phyloP scores from a whole-genome alignment of 2,888 invertebrate genomes.

The Entomobrya proxima region DNA sequence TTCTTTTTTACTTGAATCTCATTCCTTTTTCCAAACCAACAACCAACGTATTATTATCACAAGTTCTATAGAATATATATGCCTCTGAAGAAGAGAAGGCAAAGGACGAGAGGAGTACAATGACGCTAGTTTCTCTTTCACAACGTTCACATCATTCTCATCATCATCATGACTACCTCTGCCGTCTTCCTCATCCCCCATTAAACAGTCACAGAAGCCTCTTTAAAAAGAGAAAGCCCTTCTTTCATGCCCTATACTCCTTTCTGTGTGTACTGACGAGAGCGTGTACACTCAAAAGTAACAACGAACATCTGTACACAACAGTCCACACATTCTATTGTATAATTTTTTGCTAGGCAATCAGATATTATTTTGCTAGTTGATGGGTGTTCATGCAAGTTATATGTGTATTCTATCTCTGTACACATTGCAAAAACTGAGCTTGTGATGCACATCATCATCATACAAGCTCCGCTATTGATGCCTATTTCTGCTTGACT shows the following conservation, averaged over 20 bases:
- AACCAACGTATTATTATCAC: background rate
- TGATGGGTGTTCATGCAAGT: conserved; percentile 47
- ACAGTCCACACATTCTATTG: background rate
- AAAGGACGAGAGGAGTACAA: background rate
- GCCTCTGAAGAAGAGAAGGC: conserved; percentile 7
- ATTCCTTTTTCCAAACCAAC: background rate
- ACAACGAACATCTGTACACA: background rate
- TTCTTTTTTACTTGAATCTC: conserved; percentile 3
- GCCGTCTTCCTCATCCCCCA: conserved; percentile 37
- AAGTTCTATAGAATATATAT: conserved; percentile 12
- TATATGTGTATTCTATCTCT: background rate
- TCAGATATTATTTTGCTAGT: conserved; percentile 27
- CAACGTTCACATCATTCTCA: background rate
- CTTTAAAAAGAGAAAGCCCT: background rate
- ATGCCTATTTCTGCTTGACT: background rate
- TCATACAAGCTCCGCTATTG: background rate
- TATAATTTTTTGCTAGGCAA: conserved; percentile 18
- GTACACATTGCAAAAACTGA: background rate
- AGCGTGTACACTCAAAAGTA: background rate
- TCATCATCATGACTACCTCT: background rate
- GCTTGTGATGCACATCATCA: background rate
- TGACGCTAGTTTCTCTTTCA: background rate
- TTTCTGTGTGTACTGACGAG: background rate
- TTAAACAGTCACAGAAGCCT: conserved; percentile 19
- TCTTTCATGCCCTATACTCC: too few relatives aligned